A percentile compares a stretch with the other conserved stretches of the same genome.
These are phyloP conservation scores for Sepiola atlantica DNA, from an alignment of 2,888 invertebrate species.

Conservation along the genomic window DNA sequence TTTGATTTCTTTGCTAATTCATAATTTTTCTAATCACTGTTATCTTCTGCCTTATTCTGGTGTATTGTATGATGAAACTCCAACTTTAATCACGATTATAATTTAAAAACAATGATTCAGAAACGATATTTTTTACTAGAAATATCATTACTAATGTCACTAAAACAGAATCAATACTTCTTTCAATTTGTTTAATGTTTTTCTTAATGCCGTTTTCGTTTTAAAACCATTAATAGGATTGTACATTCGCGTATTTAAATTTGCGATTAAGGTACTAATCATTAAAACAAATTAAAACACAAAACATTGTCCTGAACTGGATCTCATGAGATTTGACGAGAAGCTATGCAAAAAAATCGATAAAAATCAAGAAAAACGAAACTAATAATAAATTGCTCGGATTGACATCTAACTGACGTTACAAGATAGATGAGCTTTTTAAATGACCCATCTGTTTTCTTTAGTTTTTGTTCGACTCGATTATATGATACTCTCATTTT, in stretches of 20 bases:
- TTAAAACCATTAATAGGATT: background rate
- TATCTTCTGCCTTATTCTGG: no score
- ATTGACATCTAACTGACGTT: background rate
- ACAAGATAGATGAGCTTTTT: background rate
- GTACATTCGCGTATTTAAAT: background rate
- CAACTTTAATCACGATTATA: no score
- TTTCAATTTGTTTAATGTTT: background rate
- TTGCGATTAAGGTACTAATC: background rate
- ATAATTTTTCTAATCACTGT: no score
- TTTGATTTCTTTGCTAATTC: no score
- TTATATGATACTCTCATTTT: background rate
- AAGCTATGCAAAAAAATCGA: background rate
- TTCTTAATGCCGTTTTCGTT: background rate
- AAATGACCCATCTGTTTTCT: background rate
- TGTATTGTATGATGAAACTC: no score
- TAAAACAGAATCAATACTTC: no score
- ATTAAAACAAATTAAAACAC: background rate
- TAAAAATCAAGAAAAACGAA: background rate
- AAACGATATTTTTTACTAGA: no score
- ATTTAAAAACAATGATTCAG: no score
- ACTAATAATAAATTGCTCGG: background rate
- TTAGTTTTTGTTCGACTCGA: background rate
- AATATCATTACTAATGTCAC: no score
- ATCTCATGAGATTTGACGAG: background rate
- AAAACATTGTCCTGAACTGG: background rate